Evolutionary conservation across 2,797 vertebrate species (phyloP), one percentile per base, ranked within the genome.

Genomic region (Crenuchus spilurus): DNA sequence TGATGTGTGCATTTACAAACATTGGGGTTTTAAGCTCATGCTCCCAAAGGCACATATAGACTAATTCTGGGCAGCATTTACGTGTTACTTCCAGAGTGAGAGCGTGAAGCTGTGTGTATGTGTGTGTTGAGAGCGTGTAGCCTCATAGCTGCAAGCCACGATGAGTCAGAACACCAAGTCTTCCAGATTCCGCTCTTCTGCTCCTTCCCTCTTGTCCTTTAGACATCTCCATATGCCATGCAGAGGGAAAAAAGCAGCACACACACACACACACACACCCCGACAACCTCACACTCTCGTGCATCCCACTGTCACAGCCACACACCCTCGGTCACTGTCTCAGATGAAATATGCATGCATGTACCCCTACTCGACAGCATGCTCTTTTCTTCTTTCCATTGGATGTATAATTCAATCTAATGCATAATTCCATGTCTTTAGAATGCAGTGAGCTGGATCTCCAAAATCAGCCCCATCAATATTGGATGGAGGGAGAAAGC

Each of bases 351-450:
- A 73, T 73, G 57, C 14, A 67, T 72, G 54, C 24, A 24, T 71
- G 51, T 67, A 55, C 52, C 42, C 22, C 54, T 60, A 39, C 55
- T 67, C 24, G 2, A 44, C 42, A 60, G 48, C 54, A 31, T 31
- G 41, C 41, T 30, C 28, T 58, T 67, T 39, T 67, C 51, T 60
- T 58, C 63, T 28, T 37, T 46, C 16, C 62, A 57, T 33, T 51
- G 81, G 72, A 79, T 69, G 79, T 13, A 54, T 80, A 85, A 81
- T 57, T 79, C 66, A 82, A 75, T 64, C 48, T 69, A 74, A 72
- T 80, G 84, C 77, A 88, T 86, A 83, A 88, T 83, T 78, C 75
- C 81, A 84, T 81, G 80, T 82, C 72, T 87, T 83, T 70, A 71
- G 72, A 79, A 69, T 67, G 78, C 78, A 76, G 75, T 77, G 75